A percentile compares a stretch with the other conserved stretches of the same genome.
phyloP scores from a whole-genome alignment of 2,888 invertebrate genomes.

The Chydorus sphaericus region DNA sequence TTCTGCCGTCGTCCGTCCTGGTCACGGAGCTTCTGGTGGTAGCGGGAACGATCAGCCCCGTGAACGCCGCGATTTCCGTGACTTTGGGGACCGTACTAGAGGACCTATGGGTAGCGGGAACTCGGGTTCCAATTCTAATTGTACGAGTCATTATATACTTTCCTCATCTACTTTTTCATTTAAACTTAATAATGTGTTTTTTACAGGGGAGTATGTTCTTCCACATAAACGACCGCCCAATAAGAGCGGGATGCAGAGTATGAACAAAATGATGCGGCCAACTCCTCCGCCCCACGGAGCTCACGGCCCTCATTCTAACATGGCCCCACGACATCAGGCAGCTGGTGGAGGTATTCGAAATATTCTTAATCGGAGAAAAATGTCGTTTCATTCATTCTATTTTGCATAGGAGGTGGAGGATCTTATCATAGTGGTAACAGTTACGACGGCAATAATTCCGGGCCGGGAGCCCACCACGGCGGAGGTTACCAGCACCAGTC shows the following conservation, averaged over 20 bases:
- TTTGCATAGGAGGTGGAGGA: too few species aligned
- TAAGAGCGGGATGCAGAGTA: conserved; percentile 31
- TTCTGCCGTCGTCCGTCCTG: conserved; percentile 65
- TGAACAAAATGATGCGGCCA: conserved; percentile 47
- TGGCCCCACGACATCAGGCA: conserved; percentile 18
- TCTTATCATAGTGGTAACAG: too few species aligned
- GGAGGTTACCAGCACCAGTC: conserved; percentile 1
- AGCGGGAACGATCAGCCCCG: conserved; percentile 12
- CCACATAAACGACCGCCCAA: conserved; percentile 48
- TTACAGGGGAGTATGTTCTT: conserved; percentile 52
- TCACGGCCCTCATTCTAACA: conserved; percentile 16
- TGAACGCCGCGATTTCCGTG: conserved; percentile 6
- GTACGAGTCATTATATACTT: conserved; percentile 14
- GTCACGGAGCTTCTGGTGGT: conserved; percentile 18
- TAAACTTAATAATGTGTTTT: conserved; percentile 8
- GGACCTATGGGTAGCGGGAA: background rate
- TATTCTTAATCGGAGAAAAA: too few species aligned
- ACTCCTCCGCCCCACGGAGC: conserved; percentile 36
- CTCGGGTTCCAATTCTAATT: conserved; percentile 12
- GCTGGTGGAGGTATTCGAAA: background rate
- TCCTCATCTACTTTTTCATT: conserved; percentile 10
- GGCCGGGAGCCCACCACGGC: background rate
- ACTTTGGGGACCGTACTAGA: conserved; percentile 1
- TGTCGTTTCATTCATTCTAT: too few species aligned
- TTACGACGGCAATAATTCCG: background rate